These are phyloP conservation scores for Noctua janthe DNA, from an alignment of 2,888 invertebrate species.

Conservation along the genomic window DNA sequence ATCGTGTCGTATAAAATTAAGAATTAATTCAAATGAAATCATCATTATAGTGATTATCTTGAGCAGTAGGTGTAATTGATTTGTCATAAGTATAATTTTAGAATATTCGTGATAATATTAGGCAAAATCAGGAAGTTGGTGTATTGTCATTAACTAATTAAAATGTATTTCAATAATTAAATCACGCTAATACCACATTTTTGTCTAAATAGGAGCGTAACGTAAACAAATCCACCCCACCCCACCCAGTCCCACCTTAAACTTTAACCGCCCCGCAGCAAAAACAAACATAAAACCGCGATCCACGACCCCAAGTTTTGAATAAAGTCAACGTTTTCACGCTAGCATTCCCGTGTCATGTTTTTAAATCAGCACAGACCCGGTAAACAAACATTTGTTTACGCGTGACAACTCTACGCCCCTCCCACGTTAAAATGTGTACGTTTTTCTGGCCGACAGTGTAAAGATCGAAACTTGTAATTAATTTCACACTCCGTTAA, in stretches of 20 bases:
- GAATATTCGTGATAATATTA: background rate
- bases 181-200: background rate
- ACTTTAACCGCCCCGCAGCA: background rate
- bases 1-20: conserved; percentile 20
- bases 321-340: conserved; percentile 27
- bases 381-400: conserved; percentile 19
- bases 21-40: conserved; percentile 39
- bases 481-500: conserved; percentile 70
- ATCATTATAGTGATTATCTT: conserved; percentile 21
- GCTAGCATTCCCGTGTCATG: conserved; percentile 23
- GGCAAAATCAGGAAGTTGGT: background rate
- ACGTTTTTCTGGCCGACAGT: conserved; percentile 69
- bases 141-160: background rate
- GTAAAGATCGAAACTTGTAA: conserved; percentile 70
- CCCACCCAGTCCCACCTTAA: background rate
- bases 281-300: conserved; percentile 20
- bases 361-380: conserved; percentile 32
- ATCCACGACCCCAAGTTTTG: conserved; percentile 7
- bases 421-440: conserved; percentile 56
- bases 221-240: background rate
- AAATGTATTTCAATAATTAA: background rate
- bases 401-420: conserved; percentile 33
- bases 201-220: background rate
- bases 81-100: conserved; percentile 5
- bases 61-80: conserved; percentile 45